These are phyloP conservation scores for Aphelenchoides avenae DNA, from an alignment of 1,140 invertebrate genomes.

Conservation along the genomic window DNA sequence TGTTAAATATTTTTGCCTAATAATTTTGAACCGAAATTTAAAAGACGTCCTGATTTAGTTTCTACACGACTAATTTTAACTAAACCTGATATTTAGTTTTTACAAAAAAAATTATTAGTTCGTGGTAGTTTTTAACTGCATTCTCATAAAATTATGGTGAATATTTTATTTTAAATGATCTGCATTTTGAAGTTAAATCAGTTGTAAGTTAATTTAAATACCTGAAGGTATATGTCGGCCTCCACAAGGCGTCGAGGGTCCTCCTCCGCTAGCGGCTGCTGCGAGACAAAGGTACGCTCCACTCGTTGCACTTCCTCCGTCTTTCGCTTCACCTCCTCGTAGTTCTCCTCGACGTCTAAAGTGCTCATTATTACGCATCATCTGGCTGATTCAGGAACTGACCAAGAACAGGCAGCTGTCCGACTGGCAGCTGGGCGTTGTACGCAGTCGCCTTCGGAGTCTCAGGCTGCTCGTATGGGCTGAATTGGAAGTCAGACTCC, in stretches of 20 bases:
- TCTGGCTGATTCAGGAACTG: not conserved
- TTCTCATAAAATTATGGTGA: no score
- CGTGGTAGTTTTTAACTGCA: no score
- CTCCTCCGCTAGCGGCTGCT: conserved; percentile 7
- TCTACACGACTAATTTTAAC: conserved; percentile 5
- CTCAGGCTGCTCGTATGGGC: conserved; percentile 1
- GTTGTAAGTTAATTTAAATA: no score
- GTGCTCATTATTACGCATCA: not conserved
- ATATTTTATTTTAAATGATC: no score
- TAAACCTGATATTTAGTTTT: no score
- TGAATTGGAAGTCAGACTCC: not conserved
- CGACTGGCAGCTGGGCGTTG: not conserved
- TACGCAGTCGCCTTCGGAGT: not conserved
- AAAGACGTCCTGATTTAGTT: conserved; percentile 3
- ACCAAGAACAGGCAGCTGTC: conserved; percentile 1
- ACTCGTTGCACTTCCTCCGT: not conserved
- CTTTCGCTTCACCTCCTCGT: not conserved
- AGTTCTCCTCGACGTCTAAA: conserved; percentile 1
- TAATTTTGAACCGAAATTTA: not conserved
- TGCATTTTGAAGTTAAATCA: no score
- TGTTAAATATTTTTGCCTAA: not conserved
- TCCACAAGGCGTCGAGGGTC: conserved; percentile 21
- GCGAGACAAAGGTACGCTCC: not conserved
- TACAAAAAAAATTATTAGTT: no score
- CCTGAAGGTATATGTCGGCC: conserved; percentile 28